A percentile compares a stretch with the other conserved stretches of the same genome.
Conservation (phyloP, 2,113 vertebrate species). For the Apus apus region DNA sequence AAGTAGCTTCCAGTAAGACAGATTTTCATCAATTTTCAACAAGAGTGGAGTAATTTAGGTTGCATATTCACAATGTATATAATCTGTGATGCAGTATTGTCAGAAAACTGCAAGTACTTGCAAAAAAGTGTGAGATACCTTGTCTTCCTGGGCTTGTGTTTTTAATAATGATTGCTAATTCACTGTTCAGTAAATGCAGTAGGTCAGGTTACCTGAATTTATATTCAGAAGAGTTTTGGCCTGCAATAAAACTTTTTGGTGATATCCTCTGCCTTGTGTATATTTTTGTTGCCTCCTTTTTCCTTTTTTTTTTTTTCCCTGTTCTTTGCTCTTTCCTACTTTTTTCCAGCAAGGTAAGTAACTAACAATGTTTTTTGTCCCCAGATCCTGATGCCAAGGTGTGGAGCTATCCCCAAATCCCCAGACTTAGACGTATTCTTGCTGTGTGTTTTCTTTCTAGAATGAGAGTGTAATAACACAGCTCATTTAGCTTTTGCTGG, state of each 20-base stretch:
- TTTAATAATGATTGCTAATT: not conserved
- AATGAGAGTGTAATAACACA: not conserved
- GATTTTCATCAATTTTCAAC: not conserved
- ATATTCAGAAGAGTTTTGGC: not conserved
- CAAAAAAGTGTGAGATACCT: not conserved
- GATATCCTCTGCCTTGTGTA: not conserved
- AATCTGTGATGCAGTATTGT: not conserved
- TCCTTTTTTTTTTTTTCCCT: not conserved
- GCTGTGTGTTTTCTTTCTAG: not conserved
- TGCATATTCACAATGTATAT: not conserved
- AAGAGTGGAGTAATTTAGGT: not conserved
- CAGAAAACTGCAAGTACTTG: not conserved
- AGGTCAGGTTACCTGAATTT: not conserved
- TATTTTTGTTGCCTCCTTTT: not conserved
- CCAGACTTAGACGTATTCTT: not conserved
- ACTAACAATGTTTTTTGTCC: not conserved
- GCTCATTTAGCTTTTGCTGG: constrained; percentile 11
- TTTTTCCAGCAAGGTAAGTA: not conserved
- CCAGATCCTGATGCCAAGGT: not conserved
- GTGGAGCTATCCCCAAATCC: not conserved
- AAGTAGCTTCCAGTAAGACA: not conserved
- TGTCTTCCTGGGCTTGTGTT: not conserved
- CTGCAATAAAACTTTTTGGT: not conserved
- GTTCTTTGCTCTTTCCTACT: not conserved
- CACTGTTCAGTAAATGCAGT: not conserved